Conservation (phyloP, 2,113 vertebrate genomes). For the Spea multiplicata region DNA sequence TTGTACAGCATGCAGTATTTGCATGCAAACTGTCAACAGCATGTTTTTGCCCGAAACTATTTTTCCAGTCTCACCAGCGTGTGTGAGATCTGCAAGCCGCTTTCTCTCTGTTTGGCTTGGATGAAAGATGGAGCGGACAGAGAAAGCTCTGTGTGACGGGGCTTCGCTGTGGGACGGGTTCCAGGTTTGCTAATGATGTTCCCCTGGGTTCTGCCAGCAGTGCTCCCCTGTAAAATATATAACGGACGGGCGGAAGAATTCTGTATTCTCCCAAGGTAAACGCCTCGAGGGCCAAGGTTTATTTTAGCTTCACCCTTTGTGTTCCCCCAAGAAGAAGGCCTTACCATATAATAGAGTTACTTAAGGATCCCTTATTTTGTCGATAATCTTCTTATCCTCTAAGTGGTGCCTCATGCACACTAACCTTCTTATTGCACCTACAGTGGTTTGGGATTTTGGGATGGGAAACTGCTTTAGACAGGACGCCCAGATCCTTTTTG, state of each 20-base stretch:
- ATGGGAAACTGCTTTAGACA: neutral
- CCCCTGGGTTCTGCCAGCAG: conserved; percentile 12
- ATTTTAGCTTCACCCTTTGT: neutral
- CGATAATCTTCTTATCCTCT: conserved; percentile 9
- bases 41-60: too few species aligned
- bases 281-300: conserved; percentile 1
- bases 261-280: neutral
- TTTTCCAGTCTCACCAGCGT: neutral
- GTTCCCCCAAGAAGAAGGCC: neutral
- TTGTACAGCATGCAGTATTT: too few species aligned
- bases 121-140: neutral
- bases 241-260: conserved; percentile 1
- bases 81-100: neutral
- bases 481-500: neutral
- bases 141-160: conserved; percentile 9
- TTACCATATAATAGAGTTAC: neutral
- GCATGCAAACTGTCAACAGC: too few species aligned
- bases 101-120: conserved; percentile 3
- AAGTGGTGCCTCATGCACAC: neutral
- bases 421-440: neutral
- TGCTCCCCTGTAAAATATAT: conserved; percentile 25
- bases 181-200: conserved; percentile 30
- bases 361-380: conserved; percentile 21
- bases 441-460: conserved; percentile 7
- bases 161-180: neutral